Evolutionary conservation across 2,797 vertebrate genomes (phyloP).

Genomic region (Glyptemys insculpta): DNA sequence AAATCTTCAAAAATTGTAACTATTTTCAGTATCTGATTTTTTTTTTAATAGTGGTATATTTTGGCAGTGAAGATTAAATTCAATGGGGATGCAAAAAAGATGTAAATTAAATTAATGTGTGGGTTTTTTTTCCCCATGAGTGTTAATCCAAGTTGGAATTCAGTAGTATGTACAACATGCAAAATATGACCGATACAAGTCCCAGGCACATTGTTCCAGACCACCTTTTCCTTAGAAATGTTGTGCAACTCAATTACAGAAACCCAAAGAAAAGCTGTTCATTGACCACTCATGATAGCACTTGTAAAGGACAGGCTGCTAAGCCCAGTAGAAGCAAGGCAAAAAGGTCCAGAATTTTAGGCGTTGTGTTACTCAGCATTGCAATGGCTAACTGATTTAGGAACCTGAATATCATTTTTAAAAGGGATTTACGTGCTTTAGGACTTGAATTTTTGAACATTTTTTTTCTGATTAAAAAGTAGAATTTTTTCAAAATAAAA

Average conservation of each 20-base stretch:
- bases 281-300: neutral
- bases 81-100: neutral
- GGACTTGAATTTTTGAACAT: neutral
- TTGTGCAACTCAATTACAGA: neutral
- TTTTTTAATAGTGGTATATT: neutral
- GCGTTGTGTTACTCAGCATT: neutral
- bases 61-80: neutral
- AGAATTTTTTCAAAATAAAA: neutral
- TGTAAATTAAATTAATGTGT: neutral
- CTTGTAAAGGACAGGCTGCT: neutral
- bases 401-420: neutral
- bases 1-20: neutral
- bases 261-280: neutral
- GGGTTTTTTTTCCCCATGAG: neutral
- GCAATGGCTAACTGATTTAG: neutral
- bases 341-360: neutral
- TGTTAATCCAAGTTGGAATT: neutral
- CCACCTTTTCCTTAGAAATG: neutral
- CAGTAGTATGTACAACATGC: neutral
- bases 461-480: neutral
- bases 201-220: neutral
- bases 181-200: neutral
- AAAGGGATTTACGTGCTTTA: neutral
- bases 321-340: neutral
- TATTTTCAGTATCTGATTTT: neutral